Percentiles rank a stretch among this genome's conserved stretches.
Evolutionary conservation across 2,888 invertebrate species (phyloP).

Genomic region (Limenitis camilla): DNA sequence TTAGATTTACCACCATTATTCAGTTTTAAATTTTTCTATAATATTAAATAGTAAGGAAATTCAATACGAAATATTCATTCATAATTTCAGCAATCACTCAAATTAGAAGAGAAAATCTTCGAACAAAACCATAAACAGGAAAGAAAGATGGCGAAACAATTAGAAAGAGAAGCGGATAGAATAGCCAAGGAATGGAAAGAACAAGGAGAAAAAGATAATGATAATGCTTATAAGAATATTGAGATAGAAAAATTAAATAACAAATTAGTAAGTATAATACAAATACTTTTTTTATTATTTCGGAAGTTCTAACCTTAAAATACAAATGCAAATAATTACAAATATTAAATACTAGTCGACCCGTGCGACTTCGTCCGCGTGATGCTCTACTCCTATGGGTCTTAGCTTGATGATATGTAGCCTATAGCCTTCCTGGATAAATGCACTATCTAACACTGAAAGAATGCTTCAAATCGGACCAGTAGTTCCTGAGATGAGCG

Average conservation of each 20-base stretch:
- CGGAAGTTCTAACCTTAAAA: too few species aligned
- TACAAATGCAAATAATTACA: too few species aligned
- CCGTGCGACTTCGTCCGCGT: too few species aligned
- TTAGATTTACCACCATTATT: constrained; percentile 25
- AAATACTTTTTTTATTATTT: too few species aligned
- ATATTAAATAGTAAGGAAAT: background rate
- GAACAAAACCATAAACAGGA: constrained; percentile 44
- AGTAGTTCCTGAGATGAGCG: too few species aligned
- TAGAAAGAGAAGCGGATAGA: constrained; percentile 43
- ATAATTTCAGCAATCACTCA: constrained; percentile 42
- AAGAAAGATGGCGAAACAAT: constrained; percentile 34
- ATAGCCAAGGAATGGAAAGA: constrained; percentile 40
- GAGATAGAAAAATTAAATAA: constrained; percentile 35
- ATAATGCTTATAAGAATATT: constrained; percentile 32
- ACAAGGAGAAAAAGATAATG: constrained; percentile 39
- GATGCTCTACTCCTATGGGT: too few species aligned
- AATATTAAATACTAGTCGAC: too few species aligned
- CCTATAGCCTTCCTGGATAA: too few species aligned
- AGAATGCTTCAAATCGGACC: too few species aligned
- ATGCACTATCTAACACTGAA: too few species aligned
- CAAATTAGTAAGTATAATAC: constrained; percentile 47
- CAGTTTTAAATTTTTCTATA: background rate
- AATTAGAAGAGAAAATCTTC: constrained; percentile 48
- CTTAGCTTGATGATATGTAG: too few species aligned
- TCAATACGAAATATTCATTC: too few species aligned